Evolutionary conservation across 2,888 invertebrate genomes (phyloP), one percentile per base, ranked within the genome.

Genomic region (Balanococcus diminutus): DNA sequence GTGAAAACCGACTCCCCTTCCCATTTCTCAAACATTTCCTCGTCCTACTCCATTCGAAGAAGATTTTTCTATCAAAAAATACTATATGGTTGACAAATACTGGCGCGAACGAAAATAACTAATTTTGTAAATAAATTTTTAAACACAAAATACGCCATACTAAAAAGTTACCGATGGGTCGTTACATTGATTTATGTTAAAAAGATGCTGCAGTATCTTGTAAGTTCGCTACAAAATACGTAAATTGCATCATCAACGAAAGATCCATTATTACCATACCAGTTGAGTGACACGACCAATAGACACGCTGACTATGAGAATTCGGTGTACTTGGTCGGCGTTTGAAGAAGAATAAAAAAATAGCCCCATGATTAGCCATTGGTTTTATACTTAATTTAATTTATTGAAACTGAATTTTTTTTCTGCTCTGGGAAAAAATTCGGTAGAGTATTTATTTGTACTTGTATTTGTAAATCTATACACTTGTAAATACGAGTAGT

Each of bases 41-140:
- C 22, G 19, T 56, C 6, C 11, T 11, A 22, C 11, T 56, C 6
- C 22, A 4, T 22, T 42, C 16, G 42, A 42, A 56, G 19, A 56
- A n/a, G n/a, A 56, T 56, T 56, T 4, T 19, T 22, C 56, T 22
- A 6, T 56, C 1, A 9, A 56, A 56, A 56, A 31, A 42, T 14
- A 14, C 3, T 14, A 42, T 3, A 42, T 42, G 42, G 16, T 42
- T n/a, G n/a, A 72, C 31, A 72, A 28, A 72, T 14, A 25, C 72
- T 31, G 72, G 72, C 72, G 72, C 25, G 72, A 31, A 72, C 31
- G 56, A 56, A 56, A 56, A 56, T 22, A 72, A 14, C 25, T n/a
- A n/a, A 14, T 11, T 72, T 72, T 72, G 72, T 72, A 72, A 72
- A 72, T 72, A 72, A 31, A 11, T n/a, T n/a, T n/a, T n/a, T n/a